Evolutionary conservation across 1,140 invertebrate species (phyloP).

Genomic region (Triops longicaudatus): DNA sequence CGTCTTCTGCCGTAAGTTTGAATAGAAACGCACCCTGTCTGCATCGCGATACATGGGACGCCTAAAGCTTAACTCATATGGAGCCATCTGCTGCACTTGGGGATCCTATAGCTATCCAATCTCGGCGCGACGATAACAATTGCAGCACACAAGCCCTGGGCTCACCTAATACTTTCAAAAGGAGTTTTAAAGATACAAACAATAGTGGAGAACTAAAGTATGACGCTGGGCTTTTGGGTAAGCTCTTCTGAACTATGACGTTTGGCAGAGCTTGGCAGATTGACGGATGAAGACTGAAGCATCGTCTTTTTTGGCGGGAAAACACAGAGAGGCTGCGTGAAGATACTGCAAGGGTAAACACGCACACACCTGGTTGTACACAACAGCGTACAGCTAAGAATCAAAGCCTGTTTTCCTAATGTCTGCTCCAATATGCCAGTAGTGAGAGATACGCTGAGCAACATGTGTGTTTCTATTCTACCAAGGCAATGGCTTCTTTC

Average conservation of each 20-base stretch:
- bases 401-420: background rate
- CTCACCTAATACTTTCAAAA: background rate
- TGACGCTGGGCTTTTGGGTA: background rate
- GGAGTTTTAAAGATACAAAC: background rate
- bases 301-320: background rate
- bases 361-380: background rate
- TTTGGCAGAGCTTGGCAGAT: background rate
- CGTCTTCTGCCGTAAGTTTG: background rate
- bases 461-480: background rate
- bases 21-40: background rate
- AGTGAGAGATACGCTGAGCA: background rate
- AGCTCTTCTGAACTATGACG: background rate
- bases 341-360: background rate
- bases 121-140: slow-evolving; percentile 1
- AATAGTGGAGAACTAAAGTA: background rate
- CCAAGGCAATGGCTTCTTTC: background rate
- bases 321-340: background rate
- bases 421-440: background rate
- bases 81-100: slow-evolving; percentile 3
- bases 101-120: background rate
- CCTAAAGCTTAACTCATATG: background rate
- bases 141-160: background rate
- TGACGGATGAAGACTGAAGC: background rate
- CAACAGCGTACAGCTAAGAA: background rate
- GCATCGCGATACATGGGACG: background rate